Conservation (phyloP, 2,797 vertebrate genomes). For the Dipus sagitta region DNA sequence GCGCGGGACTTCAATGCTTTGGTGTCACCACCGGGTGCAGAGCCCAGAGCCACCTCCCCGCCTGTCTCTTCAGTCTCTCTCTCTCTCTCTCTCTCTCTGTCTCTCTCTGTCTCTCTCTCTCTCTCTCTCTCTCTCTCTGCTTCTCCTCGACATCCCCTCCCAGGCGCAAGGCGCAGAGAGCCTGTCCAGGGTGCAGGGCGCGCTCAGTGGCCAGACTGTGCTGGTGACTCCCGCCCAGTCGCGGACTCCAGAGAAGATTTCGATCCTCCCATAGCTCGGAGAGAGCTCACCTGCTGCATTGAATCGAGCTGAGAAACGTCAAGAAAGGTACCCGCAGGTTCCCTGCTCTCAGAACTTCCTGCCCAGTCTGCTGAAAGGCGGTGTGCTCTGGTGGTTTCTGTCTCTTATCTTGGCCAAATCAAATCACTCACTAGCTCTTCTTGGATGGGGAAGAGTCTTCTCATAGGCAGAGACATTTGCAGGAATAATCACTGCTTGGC, state of each 20-base stretch:
- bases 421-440: not conserved
- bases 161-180: not conserved
- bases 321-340: constrained; percentile 67
- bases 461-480: not conserved
- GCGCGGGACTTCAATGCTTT: not conserved
- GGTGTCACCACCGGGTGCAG: not conserved
- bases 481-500: not conserved
- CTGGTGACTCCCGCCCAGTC: not conserved
- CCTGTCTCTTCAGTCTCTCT: constrained; percentile 45
- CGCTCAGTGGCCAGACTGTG: too few relatives aligned
- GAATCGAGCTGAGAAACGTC: constrained; percentile 8
- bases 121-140: not conserved
- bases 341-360: not conserved
- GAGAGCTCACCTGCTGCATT: constrained; percentile 16
- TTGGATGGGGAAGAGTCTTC: not conserved
- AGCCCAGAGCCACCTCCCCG: not conserved
- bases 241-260: not conserved
- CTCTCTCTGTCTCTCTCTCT: constrained; percentile 31
- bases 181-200: not conserved
- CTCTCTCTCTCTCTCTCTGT: not conserved
- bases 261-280: not conserved
- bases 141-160: not conserved
- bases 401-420: not conserved
- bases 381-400: not conserved
- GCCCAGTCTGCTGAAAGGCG: not conserved